Percentiles rank a stretch among this genome's conserved stretches.
Conservation (phyloP, 1,140 invertebrate genomes). For the Nymphalis io region DNA sequence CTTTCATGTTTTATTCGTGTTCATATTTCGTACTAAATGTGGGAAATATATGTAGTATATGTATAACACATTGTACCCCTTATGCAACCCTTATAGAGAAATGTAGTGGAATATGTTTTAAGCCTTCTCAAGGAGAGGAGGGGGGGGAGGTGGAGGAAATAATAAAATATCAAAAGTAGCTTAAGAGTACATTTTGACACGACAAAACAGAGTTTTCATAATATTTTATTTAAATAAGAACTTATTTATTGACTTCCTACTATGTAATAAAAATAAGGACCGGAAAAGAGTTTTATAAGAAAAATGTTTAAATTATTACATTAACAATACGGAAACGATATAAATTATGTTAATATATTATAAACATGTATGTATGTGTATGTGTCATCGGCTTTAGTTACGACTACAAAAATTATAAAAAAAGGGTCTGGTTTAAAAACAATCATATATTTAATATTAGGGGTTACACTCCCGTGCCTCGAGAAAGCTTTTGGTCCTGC, state of each 20-base stretch:
- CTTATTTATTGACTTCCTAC: constrained; percentile 1
- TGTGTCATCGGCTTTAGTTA: constrained; percentile 21
- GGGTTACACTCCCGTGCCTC: no score
- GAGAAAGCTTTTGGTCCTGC: no score
- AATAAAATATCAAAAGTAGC: no score
- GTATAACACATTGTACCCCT: no score
- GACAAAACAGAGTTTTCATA: not conserved
- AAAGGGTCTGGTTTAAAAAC: no score
- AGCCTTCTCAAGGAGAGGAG: no score
- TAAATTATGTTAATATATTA: constrained; percentile 10
- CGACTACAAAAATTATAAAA: no score
- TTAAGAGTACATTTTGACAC: not conserved
- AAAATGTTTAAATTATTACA: constrained; percentile 17
- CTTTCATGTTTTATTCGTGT: not conserved
- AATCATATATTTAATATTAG: no score
- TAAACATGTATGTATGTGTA: constrained; percentile 8
- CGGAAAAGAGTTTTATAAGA: constrained; percentile 20
- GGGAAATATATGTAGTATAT: not conserved
- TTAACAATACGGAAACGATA: constrained; percentile 23
- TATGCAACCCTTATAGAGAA: no score
- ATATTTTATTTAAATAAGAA: not conserved
- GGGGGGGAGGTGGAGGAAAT: no score
- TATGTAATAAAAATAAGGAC: constrained; percentile 1
- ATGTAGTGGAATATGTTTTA: no score
- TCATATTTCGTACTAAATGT: not conserved